Base-by-base conservation (phyloP, 2,797 vertebrate species). In the Phyllotis vaccarum region DNA sequence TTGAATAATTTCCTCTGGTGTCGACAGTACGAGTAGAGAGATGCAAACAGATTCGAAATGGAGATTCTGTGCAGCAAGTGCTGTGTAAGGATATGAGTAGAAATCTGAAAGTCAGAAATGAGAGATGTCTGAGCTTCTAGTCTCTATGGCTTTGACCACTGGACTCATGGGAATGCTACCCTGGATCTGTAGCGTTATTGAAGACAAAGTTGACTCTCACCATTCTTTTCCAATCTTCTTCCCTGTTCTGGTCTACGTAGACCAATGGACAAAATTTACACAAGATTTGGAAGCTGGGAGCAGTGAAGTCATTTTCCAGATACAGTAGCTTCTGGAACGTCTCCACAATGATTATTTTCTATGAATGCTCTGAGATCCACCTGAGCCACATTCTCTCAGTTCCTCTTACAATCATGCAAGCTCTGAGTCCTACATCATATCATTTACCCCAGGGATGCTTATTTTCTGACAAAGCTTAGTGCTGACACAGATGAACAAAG, bases 331-430 rank as follows among this genome's bases (percentile, higher is more conserved):
- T 93, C 78, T 56, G 90, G 46, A 83, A 93, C 13, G 70, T 92
- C 68, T 81, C 64, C 19, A 46, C 27, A 34, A 75, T 58, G 40
- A 72, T 62, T 85, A 89, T 49, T 81, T 95, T 94, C 87, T 82
- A n/a, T 29, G 85, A 27, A 82, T 46, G n/a, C 81, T 34, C 40
- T 22, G 13, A 90, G 40, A 11, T 34, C 19, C 79, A 64, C 24
- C 31, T 46, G 8, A 72, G 4, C 31, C 46, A 60, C 29, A 87
- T 1, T 86, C 52, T 89, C 37, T 95, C 19, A 64, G 56, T n/a
- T 49, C n/a, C 11, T n/a, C 56, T 52, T 19, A 43, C 2, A 78
- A n/a, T 90, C 14, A 86, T 6, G 78, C 75, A 56, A 62, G 34
- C 34, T 82, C 64, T 85, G 31, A 88, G 68, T 79, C 31, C 72